Conservation (phyloP, 2,113 vertebrate genomes). For the Scomber japonicus region DNA sequence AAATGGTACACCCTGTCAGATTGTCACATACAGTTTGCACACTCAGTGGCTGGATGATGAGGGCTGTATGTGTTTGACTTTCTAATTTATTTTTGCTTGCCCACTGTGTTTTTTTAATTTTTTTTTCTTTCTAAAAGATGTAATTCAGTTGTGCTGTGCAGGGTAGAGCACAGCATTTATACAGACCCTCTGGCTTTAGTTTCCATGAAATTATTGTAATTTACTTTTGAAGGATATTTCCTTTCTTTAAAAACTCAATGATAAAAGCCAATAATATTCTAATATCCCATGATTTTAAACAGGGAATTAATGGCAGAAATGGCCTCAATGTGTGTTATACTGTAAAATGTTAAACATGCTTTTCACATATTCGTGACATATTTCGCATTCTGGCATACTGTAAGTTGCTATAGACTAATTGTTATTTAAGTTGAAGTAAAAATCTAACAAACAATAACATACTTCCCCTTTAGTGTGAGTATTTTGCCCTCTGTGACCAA, state of each 20-base stretch:
- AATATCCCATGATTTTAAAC: background rate
- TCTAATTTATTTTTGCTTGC: constrained; percentile 15
- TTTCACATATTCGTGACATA: constrained; percentile 4
- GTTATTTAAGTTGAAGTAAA: background rate
- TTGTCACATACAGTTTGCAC: constrained; percentile 44
- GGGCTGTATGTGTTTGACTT: constrained; percentile 13
- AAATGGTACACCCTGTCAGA: constrained; percentile 61
- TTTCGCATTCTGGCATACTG: background rate
- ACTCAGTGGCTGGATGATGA: constrained; percentile 16
- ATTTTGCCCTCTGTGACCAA: constrained; percentile 32
- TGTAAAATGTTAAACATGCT: constrained; percentile 24
- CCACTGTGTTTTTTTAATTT: background rate
- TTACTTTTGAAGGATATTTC: constrained; percentile 8
- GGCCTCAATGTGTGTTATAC: constrained; percentile 25
- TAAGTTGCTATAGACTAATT: background rate
- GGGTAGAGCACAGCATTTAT: background rate
- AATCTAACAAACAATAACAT: background rate
- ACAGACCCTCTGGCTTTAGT: constrained; percentile 3
- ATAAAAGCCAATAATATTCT: background rate
- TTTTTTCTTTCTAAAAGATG: background rate
- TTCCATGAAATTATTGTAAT: constrained; percentile 5
- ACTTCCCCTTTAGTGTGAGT: constrained; percentile 22
- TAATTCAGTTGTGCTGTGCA: background rate
- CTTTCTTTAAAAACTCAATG: background rate
- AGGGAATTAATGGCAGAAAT: background rate